Base-by-base conservation (phyloP, 2,888 invertebrate genomes). In the Eilema depressum region DNA sequence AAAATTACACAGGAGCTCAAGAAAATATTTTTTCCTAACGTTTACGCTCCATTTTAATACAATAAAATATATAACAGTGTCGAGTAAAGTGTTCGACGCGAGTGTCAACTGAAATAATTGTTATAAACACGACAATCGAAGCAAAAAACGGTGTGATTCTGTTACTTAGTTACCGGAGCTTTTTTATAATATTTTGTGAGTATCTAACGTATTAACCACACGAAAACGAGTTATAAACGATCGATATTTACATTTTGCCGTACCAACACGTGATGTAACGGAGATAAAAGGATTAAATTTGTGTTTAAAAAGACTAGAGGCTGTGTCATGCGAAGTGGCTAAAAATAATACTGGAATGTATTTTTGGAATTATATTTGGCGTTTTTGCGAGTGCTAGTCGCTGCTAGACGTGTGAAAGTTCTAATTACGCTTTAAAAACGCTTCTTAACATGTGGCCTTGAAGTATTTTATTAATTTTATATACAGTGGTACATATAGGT, bases 1-100 rank as follows among this genome's bases (percentile, higher is more conserved):
- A 95, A 95, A 93, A 94, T 95, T 95, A 95, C 95, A 93, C 88
- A 85, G 84, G 87, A 90, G 89, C 85, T 76, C 85, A 89, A 86
- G 88, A 92, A 92, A 92, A 90, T 87, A 86, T 87, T 89, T 90
- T 91, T 91, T 89, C 86, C 84, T 79, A 69, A 84, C 87, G 83
- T 87, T 83, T 85, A 85, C 85, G 89, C 90, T 91, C 86, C 86
- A 88, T 85, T 90, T 89, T 87, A 84, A 84, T 85, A 75, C 78
- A 86, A 85, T 87, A 81, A 83, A 86, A 85, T 78, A 83, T 81
- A 83, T 83, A 77, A 88, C 88, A 89, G 91, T 93, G 89, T 84
- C 87, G 85, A 86, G 83, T 82, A 79, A 83, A 86, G 91, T 90
- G 89, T 83, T 74, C 87, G 83, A 80, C 90, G 90, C 89, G 89